phyloP scores from a whole-genome alignment of 2,797 vertebrate genomes.

The Sebastes glaucus region DNA sequence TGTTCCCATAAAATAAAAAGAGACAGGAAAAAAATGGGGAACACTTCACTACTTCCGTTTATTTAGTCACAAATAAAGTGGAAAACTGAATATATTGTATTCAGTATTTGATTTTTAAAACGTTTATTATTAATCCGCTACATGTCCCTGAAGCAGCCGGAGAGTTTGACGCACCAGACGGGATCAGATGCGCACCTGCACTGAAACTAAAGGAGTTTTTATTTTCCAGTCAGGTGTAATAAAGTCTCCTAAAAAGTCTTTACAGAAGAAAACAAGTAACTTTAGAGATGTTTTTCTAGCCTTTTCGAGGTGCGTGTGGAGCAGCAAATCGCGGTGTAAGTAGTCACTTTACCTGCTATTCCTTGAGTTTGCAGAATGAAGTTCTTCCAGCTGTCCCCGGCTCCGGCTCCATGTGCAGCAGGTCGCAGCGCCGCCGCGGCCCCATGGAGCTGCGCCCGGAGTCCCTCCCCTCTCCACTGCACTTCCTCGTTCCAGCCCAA shows the following conservation, averaged over 20 bases:
- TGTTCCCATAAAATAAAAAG: conserved; percentile 47
- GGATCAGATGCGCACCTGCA: conserved; percentile 83
- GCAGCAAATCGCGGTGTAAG: conserved; percentile 50
- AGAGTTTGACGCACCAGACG: conserved; percentile 37
- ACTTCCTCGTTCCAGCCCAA: conserved; percentile 94
- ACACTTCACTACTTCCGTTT: conserved; percentile 39
- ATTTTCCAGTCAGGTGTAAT: conserved; percentile 68
- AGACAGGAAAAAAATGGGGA: conserved; percentile 58
- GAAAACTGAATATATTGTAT: background rate
- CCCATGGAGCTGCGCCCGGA: conserved; percentile 86
- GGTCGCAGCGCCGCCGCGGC: conserved; percentile 84
- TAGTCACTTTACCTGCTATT: conserved; percentile 88
- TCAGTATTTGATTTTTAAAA: background rate
- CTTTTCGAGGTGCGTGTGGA: background rate
- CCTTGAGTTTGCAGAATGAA: conserved; percentile 88
- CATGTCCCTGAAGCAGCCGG: background rate
- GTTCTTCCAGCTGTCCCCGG: conserved; percentile 86
- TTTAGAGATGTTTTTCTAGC: background rate
- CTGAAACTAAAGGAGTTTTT: conserved; percentile 69
- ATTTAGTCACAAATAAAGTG: background rate
- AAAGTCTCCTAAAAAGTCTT: background rate
- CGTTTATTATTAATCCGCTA: background rate
- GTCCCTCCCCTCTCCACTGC: conserved; percentile 91
- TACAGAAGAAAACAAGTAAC: background rate
- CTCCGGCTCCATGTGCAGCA: conserved; percentile 90